Base-by-base conservation (phyloP, 1,140 invertebrate species). In the Diachasma alloeum region DNA sequence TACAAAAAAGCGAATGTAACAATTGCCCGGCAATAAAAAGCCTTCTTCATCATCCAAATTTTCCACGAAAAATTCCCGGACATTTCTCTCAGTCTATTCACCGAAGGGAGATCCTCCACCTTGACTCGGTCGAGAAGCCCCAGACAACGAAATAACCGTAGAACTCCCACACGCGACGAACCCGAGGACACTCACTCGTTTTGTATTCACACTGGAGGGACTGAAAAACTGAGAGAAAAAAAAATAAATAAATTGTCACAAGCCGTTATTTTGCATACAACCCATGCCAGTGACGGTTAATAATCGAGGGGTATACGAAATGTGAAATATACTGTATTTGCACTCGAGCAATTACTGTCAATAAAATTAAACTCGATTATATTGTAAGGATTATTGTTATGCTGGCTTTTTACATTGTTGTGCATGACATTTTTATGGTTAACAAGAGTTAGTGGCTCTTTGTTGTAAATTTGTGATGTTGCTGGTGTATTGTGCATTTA, bases 331-430 rank as follows among this genome's bases (percentile, higher is more conserved):
- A 19, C 5, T 63, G 59, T 63, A 63, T 63, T 63, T 13, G 11
- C 59, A 26, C 22, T 63, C 22, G 24, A 31, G 24, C 59, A 63
- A 63, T 63, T 63, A 31, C 59, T 63, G 59, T 63, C 59, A 63
- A 63, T 63, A 63, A 63, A 24, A 63, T 63, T 63, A 63, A 63
- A 63, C 59, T 63, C 59, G 59, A 63, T 63, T 63, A 63, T 63
- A 63, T 63, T 63, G 59, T 63, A 63, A n/a, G 24, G 59, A 63
- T 63, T 63, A 63, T 63, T 63, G 59, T 63, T 63, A 63, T 63
- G 19, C 59, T 26, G 48, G 59, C 59, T 31, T 63, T 63, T 63
- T 63, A 63, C 59, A 63, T 63, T 63, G 59, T 63, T 63, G 59
- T 19, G 13, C 22, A 1, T 63, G 59, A 63, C 59, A 63, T 63